These are phyloP conservation scores for Rhea americana DNA, from an alignment of 2,113 vertebrate genomes.

Conservation along the genomic window DNA sequence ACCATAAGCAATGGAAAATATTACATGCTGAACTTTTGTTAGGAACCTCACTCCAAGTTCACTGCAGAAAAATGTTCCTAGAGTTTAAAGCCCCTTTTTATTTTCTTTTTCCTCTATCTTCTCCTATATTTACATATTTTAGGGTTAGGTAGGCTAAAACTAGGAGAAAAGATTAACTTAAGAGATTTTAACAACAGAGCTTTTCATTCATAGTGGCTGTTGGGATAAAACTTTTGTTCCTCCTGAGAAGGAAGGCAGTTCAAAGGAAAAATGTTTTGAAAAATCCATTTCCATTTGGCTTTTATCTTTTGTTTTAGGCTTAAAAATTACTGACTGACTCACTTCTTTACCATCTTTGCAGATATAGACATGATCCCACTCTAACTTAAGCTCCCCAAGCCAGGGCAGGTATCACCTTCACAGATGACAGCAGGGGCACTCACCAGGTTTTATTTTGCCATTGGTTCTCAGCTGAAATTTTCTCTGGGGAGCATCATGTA, in stretches of 20 bases:
- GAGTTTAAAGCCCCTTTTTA: background rate
- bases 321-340: background rate
- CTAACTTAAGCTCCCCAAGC: background rate
- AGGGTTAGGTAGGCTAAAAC: background rate
- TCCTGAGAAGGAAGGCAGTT: background rate
- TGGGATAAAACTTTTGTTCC: background rate
- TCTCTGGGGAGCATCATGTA: background rate
- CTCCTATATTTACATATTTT: background rate
- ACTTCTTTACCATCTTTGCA: background rate
- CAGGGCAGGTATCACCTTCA: background rate
- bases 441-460: background rate
- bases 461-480: background rate
- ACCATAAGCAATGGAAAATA: slow-evolving; percentile 66
- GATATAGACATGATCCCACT: fast-evolving
- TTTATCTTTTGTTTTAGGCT: background rate
- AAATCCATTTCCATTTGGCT: background rate
- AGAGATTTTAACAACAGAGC: background rate
- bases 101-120: background rate
- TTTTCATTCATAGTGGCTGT: background rate
- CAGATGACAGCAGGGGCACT: fast-evolving
- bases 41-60: slow-evolving; percentile 14
- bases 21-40: slow-evolving; percentile 51
- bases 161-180: background rate
- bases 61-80: background rate
- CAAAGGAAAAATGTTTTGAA: background rate